Evolutionary conservation across 2,797 vertebrate genomes (phyloP), one percentile per base, ranked within the genome.

Genomic region (Etheostoma perlongum): DNA sequence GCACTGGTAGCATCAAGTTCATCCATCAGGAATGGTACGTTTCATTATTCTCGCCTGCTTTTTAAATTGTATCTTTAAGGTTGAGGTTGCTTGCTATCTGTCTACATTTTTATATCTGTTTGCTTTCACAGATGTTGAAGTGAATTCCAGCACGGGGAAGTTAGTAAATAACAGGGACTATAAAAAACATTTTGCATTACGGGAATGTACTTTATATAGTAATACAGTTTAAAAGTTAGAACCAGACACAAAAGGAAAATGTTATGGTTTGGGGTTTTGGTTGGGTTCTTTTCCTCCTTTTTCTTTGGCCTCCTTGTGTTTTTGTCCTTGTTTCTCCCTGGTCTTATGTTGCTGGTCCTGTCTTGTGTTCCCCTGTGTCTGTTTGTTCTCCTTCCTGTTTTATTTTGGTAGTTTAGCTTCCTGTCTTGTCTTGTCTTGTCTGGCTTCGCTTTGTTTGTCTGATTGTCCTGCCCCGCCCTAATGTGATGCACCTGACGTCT

Each of bases 1-100:
- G 98, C 92, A 99, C 98, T 60, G 98, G 98, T 95, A 99, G 98
- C 95, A 99, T 99, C 94, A 99, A 99, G 92, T 99, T 99, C 88
- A 99, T 99, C 87, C 98, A 99, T 90, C 98, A 99, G 88, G 98
- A 99, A 95, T 99, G 98, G 98, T 99, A 93, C 81, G 96, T 93
- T 53, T 4, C 4, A 27, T 72, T 48, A 2, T 59, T 63, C 63
- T 64, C n/a, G 6, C 3, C 51, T 19, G 3, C 1, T n/a, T 59
- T 51, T 52, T n/a, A n/a, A 18, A n/a, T 15, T 58, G 2, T 4
- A 8, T 40, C 7, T 42, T 10, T 23, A 46, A 21, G 14, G 2
- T 27, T 16, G 13, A 40, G 19, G 27, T 15, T 55, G 4, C 25
- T 10, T 60, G 55, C 19, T 21, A 2, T 21, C 19, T 30, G 18